Conservation (phyloP, 2,797 vertebrate genomes). For the Amblyraja radiata region DNA sequence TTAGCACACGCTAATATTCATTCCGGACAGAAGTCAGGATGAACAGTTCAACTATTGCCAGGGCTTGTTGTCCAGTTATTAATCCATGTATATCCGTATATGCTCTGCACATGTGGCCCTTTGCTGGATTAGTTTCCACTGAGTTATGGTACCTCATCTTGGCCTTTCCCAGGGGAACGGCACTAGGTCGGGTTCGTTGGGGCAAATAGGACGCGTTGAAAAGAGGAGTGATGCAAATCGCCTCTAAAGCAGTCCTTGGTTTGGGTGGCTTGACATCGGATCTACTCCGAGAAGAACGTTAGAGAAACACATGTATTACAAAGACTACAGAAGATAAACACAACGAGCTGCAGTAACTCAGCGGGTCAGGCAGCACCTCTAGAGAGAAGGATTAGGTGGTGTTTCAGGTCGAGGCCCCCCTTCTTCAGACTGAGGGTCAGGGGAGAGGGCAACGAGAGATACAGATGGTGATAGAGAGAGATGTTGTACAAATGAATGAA, state of each 20-base stretch:
- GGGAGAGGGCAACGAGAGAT: too few relatives aligned
- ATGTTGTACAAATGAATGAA: too few relatives aligned
- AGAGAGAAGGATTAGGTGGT: too few relatives aligned
- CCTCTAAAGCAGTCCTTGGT: conserved; percentile 52
- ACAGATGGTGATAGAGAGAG: too few relatives aligned
- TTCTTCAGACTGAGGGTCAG: too few relatives aligned
- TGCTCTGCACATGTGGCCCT: conserved; percentile 26
- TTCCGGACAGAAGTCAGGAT: background rate
- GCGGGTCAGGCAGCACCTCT: too few relatives aligned
- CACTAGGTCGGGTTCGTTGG: conserved; percentile 46
- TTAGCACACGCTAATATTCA: background rate
- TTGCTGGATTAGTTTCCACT: conserved; percentile 22
- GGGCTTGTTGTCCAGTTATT: background rate
- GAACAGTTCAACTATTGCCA: background rate
- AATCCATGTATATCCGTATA: conserved; percentile 5
- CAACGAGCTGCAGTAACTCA: too few relatives aligned
- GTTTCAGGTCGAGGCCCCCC: too few relatives aligned
- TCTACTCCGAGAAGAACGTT: conserved; percentile 45
- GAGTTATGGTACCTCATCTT: conserved; percentile 49
- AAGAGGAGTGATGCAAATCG: conserved; percentile 52
- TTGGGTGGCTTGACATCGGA: conserved; percentile 49
- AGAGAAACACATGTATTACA: conserved; percentile 39
- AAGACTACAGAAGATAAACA: too few relatives aligned
- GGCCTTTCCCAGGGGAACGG: conserved; percentile 47
- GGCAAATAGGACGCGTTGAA: conserved; percentile 47